Evolutionary conservation across 2,888 invertebrate genomes (phyloP).

Genomic region (Cryptocephalus moraei): DNA sequence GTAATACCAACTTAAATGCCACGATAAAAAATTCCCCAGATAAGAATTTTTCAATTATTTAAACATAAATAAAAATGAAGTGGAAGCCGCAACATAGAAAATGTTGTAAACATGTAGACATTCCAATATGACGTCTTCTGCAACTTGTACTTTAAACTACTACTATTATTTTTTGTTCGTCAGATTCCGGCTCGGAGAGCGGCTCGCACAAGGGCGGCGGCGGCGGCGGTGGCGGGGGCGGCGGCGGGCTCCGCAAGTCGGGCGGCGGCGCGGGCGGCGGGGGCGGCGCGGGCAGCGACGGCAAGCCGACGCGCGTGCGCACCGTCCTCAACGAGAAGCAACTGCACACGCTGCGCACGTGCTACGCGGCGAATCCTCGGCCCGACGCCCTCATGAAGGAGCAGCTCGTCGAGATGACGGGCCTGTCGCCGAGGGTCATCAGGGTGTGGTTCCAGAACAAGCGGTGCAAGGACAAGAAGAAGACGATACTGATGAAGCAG

Average conservation of each 20-base stretch:
- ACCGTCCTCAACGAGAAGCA: conserved; percentile 99
- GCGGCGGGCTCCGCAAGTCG: conserved; percentile 39
- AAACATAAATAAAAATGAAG: too few relatives aligned
- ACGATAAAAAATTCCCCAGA: too few relatives aligned
- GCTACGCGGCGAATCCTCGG: conserved; percentile 94
- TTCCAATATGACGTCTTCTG: too few relatives aligned
- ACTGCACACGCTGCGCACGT: conserved; percentile 91
- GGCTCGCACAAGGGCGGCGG: conserved; percentile 74
- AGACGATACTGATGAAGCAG: conserved; percentile 92
- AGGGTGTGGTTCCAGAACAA: conserved; percentile 99
- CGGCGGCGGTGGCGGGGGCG: conserved; percentile 38
- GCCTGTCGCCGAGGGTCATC: conserved; percentile 93
- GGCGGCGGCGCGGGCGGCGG: conserved; percentile 39
- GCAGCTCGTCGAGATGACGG: conserved; percentile 98
- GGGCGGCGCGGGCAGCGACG: conserved; percentile 56
- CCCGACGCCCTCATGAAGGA: conserved; percentile 99
- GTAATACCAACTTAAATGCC: too few relatives aligned
- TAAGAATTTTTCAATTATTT: too few relatives aligned
- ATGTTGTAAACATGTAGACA: too few relatives aligned
- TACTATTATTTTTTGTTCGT: conserved; percentile 22
- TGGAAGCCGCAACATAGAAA: too few relatives aligned
- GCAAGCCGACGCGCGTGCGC: conserved; percentile 95
- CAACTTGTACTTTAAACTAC: too few relatives aligned
- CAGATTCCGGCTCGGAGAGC: conserved; percentile 88
- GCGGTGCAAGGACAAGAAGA: conserved; percentile 95